Conservation (phyloP, 2,113 vertebrate species). For the Chloroceryle aenea region DNA sequence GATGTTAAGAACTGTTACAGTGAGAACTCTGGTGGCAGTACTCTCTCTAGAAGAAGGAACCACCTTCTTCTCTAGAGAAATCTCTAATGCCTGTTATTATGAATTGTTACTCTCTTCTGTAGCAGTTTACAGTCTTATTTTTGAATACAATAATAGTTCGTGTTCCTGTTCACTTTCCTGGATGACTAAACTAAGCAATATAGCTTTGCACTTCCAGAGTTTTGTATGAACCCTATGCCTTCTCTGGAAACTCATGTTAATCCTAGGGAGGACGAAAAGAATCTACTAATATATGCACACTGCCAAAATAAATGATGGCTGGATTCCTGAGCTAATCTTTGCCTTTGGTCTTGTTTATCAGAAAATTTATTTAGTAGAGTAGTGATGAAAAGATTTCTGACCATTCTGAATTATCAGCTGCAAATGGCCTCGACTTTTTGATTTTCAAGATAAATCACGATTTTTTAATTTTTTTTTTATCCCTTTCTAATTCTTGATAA, state of each 20-base stretch:
- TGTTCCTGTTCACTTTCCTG: neutral
- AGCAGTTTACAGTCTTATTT: neutral
- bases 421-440: neutral
- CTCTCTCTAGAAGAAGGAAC: neutral
- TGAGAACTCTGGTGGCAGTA: neutral
- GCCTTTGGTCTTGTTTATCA: constrained; percentile 6
- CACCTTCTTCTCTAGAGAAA: rapidly evolving
- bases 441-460: neutral
- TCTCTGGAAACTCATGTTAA: neutral
- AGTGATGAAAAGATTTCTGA: constrained; percentile 5
- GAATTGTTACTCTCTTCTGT: neutral
- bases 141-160: neutral
- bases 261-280: neutral
- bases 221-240: neutral
- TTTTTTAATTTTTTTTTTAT: neutral
- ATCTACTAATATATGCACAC: neutral
- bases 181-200: neutral
- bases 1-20: neutral
- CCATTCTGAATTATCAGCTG: neutral
- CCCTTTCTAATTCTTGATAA: neutral
- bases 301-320: constrained; percentile 8
- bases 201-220: neutral
- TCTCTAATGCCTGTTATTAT: neutral
- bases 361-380: constrained; percentile 26
- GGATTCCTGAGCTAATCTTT: constrained; percentile 27